Evolutionary conservation across 1,140 invertebrate genomes (phyloP), one percentile per base, ranked within the genome.

Genomic region (Agrilus planipennis): DNA sequence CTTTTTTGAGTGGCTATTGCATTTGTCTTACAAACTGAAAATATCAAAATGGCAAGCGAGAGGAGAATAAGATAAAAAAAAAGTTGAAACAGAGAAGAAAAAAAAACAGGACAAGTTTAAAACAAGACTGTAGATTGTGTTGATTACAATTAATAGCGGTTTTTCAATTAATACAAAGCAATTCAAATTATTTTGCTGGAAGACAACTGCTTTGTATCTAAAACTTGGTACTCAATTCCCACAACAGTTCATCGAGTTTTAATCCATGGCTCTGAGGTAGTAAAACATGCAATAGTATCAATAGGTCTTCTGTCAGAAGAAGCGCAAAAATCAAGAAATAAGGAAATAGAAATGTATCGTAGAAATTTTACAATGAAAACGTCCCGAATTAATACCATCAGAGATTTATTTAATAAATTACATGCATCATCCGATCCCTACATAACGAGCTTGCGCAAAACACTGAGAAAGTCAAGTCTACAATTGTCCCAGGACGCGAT

Each of bases 221-320:
- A 4, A 50, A 20, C 34, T 55, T 62, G 58, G 61, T 52, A 56
- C 34, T 49, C 49, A 9, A 60, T 61, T 53, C 47, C 57, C 10
- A 34, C 53, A 11, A 54, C 49, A 9, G 34, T 61, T 9, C 59
- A 62, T 39, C 60, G 59, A 52, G 52, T 61, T 27, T 34, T 62
- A 32, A 41, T 54, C 18, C 55, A 60, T 50, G 44, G 44, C 2
- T 3, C 36, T 4, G 27, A 32, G 41, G 30, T 56, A 21, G 51
- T 54, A 20, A 16, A 47, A 39, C 14, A 44, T 40, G 39, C 48
- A 2, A 10, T 50, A 34, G 31, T 58, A 34, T 49, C 53, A 17
- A 58, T 54, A 19, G 52, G 55, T 28, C 39, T 49, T 32, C 31
- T 59, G 7, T 53, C 50, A 2, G 49, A 48, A 45, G 49, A 48